phyloP scores from a whole-genome alignment of 64 coral and sea anemone species.

The Porites lutea region DNA sequence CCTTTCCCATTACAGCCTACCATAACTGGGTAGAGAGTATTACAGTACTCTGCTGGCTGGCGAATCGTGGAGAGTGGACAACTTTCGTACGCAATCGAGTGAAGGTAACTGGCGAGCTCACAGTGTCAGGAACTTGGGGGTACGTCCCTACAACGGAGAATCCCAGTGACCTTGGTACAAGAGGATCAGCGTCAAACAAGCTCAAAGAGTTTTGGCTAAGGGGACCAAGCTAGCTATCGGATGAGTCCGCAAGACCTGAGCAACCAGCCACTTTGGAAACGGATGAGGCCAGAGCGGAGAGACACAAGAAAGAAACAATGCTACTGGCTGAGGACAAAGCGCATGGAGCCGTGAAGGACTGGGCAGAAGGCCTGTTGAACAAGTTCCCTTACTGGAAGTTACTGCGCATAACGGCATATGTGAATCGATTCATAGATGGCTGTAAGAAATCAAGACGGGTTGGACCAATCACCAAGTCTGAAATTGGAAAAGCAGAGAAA shows the following conservation, averaged over 20 bases:
- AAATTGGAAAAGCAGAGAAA: conserved; percentile 19
- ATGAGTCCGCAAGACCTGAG: not conserved
- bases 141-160: not conserved
- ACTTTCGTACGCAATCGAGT: conserved; percentile 52
- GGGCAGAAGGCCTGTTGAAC: conserved; percentile 22
- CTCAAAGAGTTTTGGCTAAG: conserved; percentile 25
- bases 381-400: conserved; percentile 36
- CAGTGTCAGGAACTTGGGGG: not conserved
- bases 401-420: conserved; percentile 12
- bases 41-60: conserved; percentile 60
- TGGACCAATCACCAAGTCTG: conserved; percentile 15
- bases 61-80: conserved; percentile 43
- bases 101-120: conserved; percentile 17
- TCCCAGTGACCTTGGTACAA: conserved; percentile 40
- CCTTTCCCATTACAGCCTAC: not conserved
- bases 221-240: conserved; percentile 26
- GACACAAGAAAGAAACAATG: not conserved
- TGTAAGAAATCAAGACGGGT: not conserved
- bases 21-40: conserved; percentile 70
- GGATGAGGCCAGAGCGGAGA: not conserved
- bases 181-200: conserved; percentile 15
- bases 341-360: not conserved
- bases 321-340: conserved; percentile 8
- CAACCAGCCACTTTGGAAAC: conserved; percentile 29
- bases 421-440: conserved; percentile 16